Conservation (phyloP, 2,888 invertebrate genomes). For the Drosophila seclusa region DNA sequence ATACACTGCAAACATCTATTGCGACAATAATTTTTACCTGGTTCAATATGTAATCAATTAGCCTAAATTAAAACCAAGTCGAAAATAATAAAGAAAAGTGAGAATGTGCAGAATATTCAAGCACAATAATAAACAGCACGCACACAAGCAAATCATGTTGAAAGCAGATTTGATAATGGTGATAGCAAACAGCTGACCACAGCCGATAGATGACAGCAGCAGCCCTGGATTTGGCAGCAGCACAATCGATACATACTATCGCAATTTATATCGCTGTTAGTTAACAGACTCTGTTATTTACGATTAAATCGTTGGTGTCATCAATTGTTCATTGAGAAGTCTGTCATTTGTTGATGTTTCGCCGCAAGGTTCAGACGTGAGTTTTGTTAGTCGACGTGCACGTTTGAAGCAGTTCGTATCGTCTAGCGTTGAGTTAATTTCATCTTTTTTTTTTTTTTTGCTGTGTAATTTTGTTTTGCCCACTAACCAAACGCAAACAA, state of each 20-base stretch:
- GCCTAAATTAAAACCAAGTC: slow-evolving; percentile 10
- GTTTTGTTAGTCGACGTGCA: slow-evolving; percentile 17
- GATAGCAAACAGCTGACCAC: slow-evolving; percentile 37
- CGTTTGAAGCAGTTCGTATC: slow-evolving; percentile 41
- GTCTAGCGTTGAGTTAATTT: slow-evolving; percentile 42
- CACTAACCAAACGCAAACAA: slow-evolving; percentile 44
- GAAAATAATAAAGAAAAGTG: slow-evolving; percentile 4
- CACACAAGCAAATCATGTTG: slow-evolving; percentile 17
- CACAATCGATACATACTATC: not conserved
- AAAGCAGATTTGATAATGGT: slow-evolving; percentile 17
- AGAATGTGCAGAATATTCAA: slow-evolving; percentile 6
- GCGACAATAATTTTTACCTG: slow-evolving; percentile 32
- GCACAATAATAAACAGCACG: slow-evolving; percentile 22
- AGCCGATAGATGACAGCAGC: slow-evolving; percentile 3
- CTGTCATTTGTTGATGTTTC: slow-evolving; percentile 61
- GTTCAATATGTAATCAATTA: not conserved
- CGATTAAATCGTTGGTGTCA: slow-evolving; percentile 19
- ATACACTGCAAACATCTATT: not conserved
- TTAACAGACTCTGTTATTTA: slow-evolving; percentile 7
- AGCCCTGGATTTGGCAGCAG: slow-evolving; percentile 12
- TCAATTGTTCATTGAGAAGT: slow-evolving; percentile 26
- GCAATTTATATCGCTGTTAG: not conserved
- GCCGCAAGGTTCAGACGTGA: slow-evolving; percentile 55
- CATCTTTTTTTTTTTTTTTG: slow-evolving; percentile 36
- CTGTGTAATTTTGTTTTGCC: slow-evolving; percentile 60